phyloP scores from a whole-genome alignment of 2,113 vertebrate genomes.

The Ochotona princeps region DNA sequence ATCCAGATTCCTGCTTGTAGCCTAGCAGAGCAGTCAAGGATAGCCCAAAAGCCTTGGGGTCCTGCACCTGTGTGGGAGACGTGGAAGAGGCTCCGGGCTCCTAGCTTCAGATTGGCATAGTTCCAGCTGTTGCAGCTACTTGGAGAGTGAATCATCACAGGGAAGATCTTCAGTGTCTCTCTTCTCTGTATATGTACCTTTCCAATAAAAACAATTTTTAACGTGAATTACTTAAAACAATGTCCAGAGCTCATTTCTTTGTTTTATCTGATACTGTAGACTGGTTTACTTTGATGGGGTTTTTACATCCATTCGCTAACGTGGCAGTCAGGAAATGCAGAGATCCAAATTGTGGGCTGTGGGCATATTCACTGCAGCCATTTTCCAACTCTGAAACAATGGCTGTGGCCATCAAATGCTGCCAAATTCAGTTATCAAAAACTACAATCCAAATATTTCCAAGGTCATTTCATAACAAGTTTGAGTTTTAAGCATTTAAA shows the following conservation, averaged over 20 bases:
- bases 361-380: not conserved
- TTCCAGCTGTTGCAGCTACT: no score
- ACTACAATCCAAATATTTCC: not conserved
- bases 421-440: not conserved
- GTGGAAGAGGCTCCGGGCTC: no score
- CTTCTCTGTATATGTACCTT: no score
- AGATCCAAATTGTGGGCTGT: not conserved
- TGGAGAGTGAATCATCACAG: no score
- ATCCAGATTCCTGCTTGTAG: no score
- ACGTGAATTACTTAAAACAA: not conserved
- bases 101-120: no score
- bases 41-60: no score
- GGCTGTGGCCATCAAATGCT: not conserved
- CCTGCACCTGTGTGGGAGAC: no score
- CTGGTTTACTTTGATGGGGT: not conserved
- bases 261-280: not conserved
- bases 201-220: no score
- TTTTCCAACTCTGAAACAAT: not conserved
- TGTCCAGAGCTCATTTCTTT: not conserved
- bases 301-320: not conserved
- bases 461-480: not conserved
- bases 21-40: no score
- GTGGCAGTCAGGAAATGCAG: not conserved
- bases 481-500: not conserved
- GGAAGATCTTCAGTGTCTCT: no score